phyloP scores from a whole-genome alignment of 2,888 invertebrate genomes.

The Diarsia brunnea region DNA sequence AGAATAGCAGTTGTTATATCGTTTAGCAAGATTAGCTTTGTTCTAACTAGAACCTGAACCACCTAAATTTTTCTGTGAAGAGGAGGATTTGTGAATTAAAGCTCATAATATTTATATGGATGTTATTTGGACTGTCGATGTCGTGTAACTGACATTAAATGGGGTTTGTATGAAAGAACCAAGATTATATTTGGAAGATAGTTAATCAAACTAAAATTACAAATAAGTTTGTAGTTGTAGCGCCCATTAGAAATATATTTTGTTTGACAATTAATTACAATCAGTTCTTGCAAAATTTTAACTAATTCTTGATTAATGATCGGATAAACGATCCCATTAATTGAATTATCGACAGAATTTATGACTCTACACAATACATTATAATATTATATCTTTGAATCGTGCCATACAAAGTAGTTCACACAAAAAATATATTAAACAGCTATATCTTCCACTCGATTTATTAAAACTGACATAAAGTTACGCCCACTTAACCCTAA shows the following conservation, averaged over 20 bases:
- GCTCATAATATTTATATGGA: too few relatives aligned
- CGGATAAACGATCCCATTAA: conserved; percentile 26
- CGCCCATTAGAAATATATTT: too few relatives aligned
- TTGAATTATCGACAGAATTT: conserved; percentile 39
- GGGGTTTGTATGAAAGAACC: too few relatives aligned
- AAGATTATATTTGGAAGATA: too few relatives aligned
- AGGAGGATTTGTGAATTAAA: background rate
- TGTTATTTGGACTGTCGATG: too few relatives aligned
- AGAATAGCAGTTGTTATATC: background rate
- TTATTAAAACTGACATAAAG: conserved; percentile 86
- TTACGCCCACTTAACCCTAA: conserved; percentile 87
- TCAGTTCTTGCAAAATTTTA: background rate
- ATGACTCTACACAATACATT: conserved; percentile 46
- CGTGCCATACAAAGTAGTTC: conserved; percentile 49
- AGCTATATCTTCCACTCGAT: conserved; percentile 83
- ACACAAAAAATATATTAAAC: conserved; percentile 58
- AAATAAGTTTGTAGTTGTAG: too few relatives aligned
- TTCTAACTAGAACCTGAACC: conserved; percentile 3
- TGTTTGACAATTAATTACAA: conserved; percentile 10
- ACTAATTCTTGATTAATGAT: conserved; percentile 29
- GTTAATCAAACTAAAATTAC: too few relatives aligned
- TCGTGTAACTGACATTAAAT: too few relatives aligned
- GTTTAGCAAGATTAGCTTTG: background rate
- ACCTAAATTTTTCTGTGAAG: background rate
- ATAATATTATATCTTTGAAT: conserved; percentile 51